Evolutionary conservation across 1,140 invertebrate species (phyloP).

Genomic region (Sycobia sp.): DNA sequence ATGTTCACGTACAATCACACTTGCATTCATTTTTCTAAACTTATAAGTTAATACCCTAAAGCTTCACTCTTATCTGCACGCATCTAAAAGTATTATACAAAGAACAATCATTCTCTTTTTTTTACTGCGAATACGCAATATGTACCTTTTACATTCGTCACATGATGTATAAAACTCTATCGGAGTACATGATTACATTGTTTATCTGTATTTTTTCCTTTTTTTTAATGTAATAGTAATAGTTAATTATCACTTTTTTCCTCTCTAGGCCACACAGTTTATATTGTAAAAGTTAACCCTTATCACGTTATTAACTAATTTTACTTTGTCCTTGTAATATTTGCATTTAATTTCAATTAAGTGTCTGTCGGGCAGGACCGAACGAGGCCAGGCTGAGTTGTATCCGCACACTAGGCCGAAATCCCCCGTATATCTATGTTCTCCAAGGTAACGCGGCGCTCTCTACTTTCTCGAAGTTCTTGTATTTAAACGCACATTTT

Average conservation of each 20-base stretch:
- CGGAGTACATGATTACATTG: conserved; percentile 61
- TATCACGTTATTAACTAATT: conserved; percentile 47
- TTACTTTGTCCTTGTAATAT: conserved; percentile 44
- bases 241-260: conserved; percentile 60
- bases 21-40: conserved; percentile 43
- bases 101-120: conserved; percentile 59
- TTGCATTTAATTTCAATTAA: conserved; percentile 31
- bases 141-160: conserved; percentile 60
- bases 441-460: conserved; percentile 34
- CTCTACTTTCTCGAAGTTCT: neutral
- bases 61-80: conserved; percentile 58
- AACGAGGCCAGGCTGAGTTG: conserved; percentile 58
- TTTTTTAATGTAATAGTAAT: conserved; percentile 55
- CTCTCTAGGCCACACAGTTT: conserved; percentile 62
- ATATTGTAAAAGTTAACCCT: conserved; percentile 52
- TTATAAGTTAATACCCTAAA: conserved; percentile 58
- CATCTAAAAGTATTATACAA: conserved; percentile 63
- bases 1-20: conserved; percentile 34
- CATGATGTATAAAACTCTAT: conserved; percentile 63
- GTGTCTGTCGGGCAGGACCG: conserved; percentile 52
- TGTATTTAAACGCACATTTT: no score
- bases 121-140: conserved; percentile 46
- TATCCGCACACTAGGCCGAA: conserved; percentile 59
- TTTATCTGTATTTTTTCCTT: conserved; percentile 50
- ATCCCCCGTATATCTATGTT: conserved; percentile 40